Conservation (phyloP, 1,140 invertebrate genomes). For the Philotrypesis tridentata region DNA sequence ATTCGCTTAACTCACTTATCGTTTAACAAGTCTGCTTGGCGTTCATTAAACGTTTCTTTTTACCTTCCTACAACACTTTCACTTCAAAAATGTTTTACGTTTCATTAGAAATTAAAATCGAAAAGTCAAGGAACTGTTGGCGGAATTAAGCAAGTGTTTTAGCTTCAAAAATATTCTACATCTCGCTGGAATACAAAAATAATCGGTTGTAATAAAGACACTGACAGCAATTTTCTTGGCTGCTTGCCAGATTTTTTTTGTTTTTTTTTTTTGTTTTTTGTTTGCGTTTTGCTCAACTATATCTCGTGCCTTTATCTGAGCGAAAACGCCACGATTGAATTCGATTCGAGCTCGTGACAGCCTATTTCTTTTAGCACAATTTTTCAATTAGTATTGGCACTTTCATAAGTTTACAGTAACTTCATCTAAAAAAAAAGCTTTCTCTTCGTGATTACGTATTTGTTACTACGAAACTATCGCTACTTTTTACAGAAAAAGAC, state of each 20-base stretch:
- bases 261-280: no score
- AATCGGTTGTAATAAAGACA: conserved; percentile 32
- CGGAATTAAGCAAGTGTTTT: conserved; percentile 41
- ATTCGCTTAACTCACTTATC: conserved; percentile 12
- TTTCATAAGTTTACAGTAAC: conserved; percentile 22
- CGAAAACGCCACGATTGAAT: conserved; percentile 1
- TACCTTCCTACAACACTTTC: conserved; percentile 30
- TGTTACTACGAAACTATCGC: background rate
- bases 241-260: conserved; percentile 17
- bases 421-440: conserved; percentile 1
- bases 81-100: conserved; percentile 19
- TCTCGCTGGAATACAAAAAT: conserved; percentile 41
- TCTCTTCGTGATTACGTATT: conserved; percentile 1
- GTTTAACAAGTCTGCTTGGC: conserved; percentile 9
- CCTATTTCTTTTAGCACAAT: conserved; percentile 17
- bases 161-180: conserved; percentile 39
- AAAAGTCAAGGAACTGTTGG: conserved; percentile 36
- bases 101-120: conserved; percentile 33
- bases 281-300: conserved; percentile 9
- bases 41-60: background rate
- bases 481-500: conserved; percentile 28
- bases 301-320: background rate
- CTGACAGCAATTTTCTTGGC: conserved; percentile 17
- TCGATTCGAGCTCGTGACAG: background rate
- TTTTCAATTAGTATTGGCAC: conserved; percentile 38